Percentiles rank a stretch among this genome's conserved stretches.
phyloP scores from a whole-genome alignment of 2,888 invertebrate species.

The Drosophila pegasa region DNA sequence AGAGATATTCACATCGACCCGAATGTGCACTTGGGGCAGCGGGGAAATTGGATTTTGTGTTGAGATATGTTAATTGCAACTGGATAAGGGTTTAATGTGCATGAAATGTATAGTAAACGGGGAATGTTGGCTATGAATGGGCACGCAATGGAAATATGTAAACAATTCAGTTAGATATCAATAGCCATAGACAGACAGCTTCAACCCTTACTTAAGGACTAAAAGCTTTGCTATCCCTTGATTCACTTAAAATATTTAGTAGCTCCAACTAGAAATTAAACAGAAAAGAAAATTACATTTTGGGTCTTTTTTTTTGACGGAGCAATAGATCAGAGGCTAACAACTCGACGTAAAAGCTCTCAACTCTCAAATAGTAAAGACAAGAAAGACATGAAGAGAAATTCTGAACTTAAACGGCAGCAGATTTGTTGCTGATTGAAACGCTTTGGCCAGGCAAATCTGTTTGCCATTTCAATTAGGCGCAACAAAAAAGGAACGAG shows the following conservation, averaged over 20 bases:
- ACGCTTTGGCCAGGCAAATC: slow-evolving; percentile 20
- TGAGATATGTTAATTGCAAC: not conserved
- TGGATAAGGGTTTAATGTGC: not conserved
- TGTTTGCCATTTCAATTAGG: slow-evolving; percentile 28
- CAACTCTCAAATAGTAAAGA: not conserved
- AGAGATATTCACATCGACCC: not conserved
- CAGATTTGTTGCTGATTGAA: slow-evolving; percentile 19
- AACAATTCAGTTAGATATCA: not conserved
- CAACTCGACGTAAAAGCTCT: not conserved
- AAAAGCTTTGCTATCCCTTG: no score
- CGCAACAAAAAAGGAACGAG: not conserved
- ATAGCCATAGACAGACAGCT: not conserved
- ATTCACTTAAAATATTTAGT: not conserved
- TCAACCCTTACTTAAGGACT: not conserved
- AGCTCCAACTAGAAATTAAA: not conserved
- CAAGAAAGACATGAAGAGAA: not conserved
- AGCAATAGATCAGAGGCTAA: slow-evolving; percentile 4
- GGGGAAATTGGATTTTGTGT: not conserved
- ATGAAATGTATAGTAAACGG: not conserved
- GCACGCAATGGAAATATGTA: not conserved
- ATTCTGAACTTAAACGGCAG: slow-evolving; percentile 13
- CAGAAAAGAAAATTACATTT: not conserved
- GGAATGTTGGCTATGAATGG: not conserved
- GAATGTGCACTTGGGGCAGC: not conserved
- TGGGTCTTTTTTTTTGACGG: not conserved